Conservation (phyloP, 2,797 vertebrate genomes). For the Potorous gilbertii region DNA sequence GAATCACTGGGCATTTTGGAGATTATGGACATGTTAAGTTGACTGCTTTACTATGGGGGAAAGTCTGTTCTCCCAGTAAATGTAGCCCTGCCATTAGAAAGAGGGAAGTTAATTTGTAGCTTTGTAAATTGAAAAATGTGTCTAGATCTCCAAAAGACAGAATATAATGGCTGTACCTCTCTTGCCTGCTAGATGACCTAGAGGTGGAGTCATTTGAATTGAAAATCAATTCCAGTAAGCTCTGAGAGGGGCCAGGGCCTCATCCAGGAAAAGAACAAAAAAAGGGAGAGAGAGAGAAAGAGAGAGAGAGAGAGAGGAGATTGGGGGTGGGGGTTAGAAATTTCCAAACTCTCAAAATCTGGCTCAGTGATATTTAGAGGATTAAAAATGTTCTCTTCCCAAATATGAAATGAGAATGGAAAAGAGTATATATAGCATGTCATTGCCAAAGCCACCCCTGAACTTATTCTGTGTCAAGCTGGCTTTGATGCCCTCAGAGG, state of each 20-base stretch:
- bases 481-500: background rate
- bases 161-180: slow-evolving; percentile 71
- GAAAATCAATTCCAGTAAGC: slow-evolving; percentile 83
- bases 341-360: slow-evolving; percentile 61
- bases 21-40: background rate
- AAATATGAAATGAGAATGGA: slow-evolving; percentile 13
- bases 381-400: slow-evolving; percentile 30
- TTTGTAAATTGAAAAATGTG: slow-evolving; percentile 74
- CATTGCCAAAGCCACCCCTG: slow-evolving; percentile 20
- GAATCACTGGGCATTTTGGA: background rate
- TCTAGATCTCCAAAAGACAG: slow-evolving; percentile 67
- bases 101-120: slow-evolving; percentile 68
- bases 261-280: slow-evolving; percentile 73
- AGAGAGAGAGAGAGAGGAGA: slow-evolving; percentile 57
- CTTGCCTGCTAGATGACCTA: slow-evolving; percentile 62
- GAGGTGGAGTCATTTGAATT: slow-evolving; percentile 76
- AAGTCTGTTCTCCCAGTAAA: background rate
- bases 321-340: slow-evolving; percentile 45
- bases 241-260: slow-evolving; percentile 75
- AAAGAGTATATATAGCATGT: slow-evolving; percentile 15
- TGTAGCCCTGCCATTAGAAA: background rate
- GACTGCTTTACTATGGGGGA: background rate
- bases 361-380: background rate
- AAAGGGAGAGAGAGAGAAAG: slow-evolving; percentile 49
- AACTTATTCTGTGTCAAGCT: slow-evolving; percentile 7